Evolutionary conservation across 2,113 vertebrate genomes (phyloP), one percentile per base, ranked within the genome.

Genomic region (Neolamprologus brichardi): DNA sequence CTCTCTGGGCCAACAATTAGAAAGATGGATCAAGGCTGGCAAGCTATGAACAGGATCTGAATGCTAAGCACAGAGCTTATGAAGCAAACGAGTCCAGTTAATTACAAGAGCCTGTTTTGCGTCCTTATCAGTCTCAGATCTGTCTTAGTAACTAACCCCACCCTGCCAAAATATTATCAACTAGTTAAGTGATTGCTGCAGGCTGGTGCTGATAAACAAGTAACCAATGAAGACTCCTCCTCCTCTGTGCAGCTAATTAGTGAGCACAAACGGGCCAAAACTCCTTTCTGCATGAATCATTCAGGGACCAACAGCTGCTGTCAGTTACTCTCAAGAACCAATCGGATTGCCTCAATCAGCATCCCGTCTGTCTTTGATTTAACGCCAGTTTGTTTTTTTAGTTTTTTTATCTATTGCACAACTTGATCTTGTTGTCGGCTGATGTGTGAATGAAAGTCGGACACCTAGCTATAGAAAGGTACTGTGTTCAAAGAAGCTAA

Each of bases 21-120:
- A 90, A 91, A 89, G 90, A 94, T 54, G 51, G 85, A 94, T 92
- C 83, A 92, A 92, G 90, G 81, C 62, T 89, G 89, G 86, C 86
- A 87, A 46, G 6, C 75, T 60, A 23, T 39, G 79, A 84, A 78
- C 58, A 77, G 10, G 85, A 79, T 86, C 49, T 83, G 92, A 92
- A 92, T 89, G 37, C 84, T 88, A 82, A 94, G 52, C 56, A 46
- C 62, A 89, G 86, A 87, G 83, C 89, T 91, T 77, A 91, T 83
- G 64, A 72, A 86, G 62, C 79, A 82, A 84, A 32, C 17, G n/a
- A 44, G 84, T 82, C 86, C 88, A 92, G 91, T 94, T 92, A 92
- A 94, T 90, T 91, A 92, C 70, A 58, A 84, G 85, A 88, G 84
- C 77, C 85, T 84, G 82, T 90, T 92, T 93, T 78, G 88, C 9